Percentiles rank a stretch among this genome's conserved stretches.
These are phyloP conservation scores for Xenopus borealis DNA, from an alignment of 2,113 vertebrate genomes.

Conservation along the genomic window DNA sequence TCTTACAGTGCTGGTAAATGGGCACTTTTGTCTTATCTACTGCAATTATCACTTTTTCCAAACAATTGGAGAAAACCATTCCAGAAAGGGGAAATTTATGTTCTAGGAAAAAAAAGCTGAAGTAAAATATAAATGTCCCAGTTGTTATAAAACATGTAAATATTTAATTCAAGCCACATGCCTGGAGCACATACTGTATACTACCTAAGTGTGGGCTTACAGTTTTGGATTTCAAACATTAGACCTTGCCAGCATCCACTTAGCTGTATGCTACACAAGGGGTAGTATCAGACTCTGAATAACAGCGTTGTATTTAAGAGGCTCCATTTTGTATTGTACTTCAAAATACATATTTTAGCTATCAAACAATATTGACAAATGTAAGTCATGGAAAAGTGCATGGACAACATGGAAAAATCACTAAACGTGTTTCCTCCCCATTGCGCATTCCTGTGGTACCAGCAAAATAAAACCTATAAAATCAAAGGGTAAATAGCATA, in stretches of 20 bases:
- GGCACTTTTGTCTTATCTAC: background rate
- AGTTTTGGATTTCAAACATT: background rate
- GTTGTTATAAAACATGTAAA: slow-evolving; percentile 9
- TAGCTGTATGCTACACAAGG: background rate
- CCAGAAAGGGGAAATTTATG: background rate
- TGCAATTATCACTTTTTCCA: background rate
- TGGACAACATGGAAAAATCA: no score
- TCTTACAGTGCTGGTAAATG: background rate
- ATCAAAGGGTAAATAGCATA: no score
- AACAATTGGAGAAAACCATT: no score
- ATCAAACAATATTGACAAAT: no score
- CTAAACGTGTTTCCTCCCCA: no score
- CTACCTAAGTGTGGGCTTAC: slow-evolving; percentile 9
- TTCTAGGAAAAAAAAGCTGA: background rate
- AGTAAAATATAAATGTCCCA: background rate
- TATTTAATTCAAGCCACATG: slow-evolving; percentile 4
- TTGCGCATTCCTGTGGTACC: no score
- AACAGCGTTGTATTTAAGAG: no score
- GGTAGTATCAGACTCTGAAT: no score
- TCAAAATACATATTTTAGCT: no score
- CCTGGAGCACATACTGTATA: background rate
- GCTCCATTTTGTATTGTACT: no score
- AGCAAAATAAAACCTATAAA: no score
- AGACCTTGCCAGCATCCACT: background rate
- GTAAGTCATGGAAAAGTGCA: no score